Base-by-base conservation (phyloP, 2,797 vertebrate species). In the Danio kyathit region DNA sequence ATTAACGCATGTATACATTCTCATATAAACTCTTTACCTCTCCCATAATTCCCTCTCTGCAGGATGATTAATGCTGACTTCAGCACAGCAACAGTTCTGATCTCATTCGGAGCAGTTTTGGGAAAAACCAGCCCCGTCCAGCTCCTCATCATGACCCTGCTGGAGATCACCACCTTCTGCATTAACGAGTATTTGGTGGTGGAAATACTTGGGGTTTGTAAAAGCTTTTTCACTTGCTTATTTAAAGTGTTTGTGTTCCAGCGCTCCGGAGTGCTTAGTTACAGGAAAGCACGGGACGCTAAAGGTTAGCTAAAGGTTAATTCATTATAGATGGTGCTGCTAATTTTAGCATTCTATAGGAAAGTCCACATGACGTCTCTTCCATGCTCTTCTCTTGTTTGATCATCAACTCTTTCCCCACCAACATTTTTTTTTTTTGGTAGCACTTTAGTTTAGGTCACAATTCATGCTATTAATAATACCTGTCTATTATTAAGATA, bases 61-160 rank as follows among this genome's bases (percentile, higher is more conserved):
- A 99, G 98, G 52, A 96, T 99, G 87, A 97, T 99, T 88, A 97
- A 97, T 5, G 97, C 97, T 79, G 98, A 99, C 92, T 98, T 99
- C 90, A 99, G 97, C 83, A 97, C 97, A 56, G 97, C 96, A 14
- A 93, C 96, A 0, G 97, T 97, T 81, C 90, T 99, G 86, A 99
- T 99, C 89, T 98, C 97, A 5, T 99, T 99, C n/a, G 98, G 98
- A 57, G 98, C 97, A 0, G 91, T 99, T 66, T 88, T 99, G 88
- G 97, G 98, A 12, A 99, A 97, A 92, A 98, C 96, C 82, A 99
- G 96, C 78, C 97, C 97, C 1, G 73, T 96, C 54, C 98, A 99
- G 92, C 95, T 99, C 86, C 91, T 99, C 83, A 95, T 98, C 85
- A 94, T 99, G 96, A 95, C 97, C 9, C 75, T 99, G 21, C 69